A percentile compares a stretch with the other conserved stretches of the same genome.
phyloP scores from a whole-genome alignment of 2,888 invertebrate genomes.

The Gasteruption jaculator region DNA sequence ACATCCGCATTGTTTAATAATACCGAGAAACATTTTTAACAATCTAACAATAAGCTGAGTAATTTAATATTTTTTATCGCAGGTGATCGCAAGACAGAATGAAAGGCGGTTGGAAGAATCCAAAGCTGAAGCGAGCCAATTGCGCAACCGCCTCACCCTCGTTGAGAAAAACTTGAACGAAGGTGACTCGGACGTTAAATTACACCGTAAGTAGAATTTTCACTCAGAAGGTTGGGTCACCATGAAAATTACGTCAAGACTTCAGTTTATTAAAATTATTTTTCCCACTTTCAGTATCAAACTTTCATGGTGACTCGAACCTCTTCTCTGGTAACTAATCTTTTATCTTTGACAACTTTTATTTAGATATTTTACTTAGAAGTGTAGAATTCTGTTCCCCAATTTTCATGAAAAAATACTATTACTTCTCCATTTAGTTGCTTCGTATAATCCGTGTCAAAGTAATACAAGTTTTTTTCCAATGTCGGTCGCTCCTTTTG shows the following conservation, averaged over 20 bases:
- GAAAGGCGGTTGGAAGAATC: slow-evolving; percentile 80
- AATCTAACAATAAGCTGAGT: background rate
- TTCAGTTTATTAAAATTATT: background rate
- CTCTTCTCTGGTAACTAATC: too few relatives aligned
- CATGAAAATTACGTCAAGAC: background rate
- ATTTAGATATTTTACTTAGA: too few relatives aligned
- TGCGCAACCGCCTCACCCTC: slow-evolving; percentile 61
- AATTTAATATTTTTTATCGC: slow-evolving; percentile 16
- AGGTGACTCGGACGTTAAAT: slow-evolving; percentile 51
- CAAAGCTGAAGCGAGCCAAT: slow-evolving; percentile 65
- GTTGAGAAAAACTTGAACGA: slow-evolving; percentile 54
- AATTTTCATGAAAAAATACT: too few relatives aligned
- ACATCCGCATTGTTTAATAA: too few relatives aligned
- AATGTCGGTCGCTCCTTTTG: too few relatives aligned
- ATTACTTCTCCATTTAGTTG: too few relatives aligned
- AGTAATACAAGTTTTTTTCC: too few relatives aligned
- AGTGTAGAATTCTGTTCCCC: too few relatives aligned
- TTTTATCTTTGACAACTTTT: too few relatives aligned
- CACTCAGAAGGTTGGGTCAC: background rate
- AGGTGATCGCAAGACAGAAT: slow-evolving; percentile 73
- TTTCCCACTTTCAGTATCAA: background rate
- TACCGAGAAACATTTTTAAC: background rate
- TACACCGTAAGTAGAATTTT: slow-evolving; percentile 57
- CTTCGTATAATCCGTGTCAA: too few relatives aligned
- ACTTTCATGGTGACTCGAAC: background rate